Conservation (phyloP, 2,888 invertebrate species). For the Hyposoter dolosus region DNA sequence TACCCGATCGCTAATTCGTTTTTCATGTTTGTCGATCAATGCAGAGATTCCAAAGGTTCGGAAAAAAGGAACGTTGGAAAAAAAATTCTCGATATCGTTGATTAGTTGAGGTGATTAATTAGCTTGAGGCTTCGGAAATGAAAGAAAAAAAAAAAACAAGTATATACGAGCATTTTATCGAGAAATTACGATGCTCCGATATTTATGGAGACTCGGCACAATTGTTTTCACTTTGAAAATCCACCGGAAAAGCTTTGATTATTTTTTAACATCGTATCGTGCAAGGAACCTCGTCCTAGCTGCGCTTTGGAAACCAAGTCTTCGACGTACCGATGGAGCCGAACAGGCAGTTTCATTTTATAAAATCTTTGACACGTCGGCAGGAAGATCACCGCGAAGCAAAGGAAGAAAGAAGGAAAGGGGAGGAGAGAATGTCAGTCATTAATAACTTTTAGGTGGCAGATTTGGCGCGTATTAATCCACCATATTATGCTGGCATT, state of each 20-base stretch:
- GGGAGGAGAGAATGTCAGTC: constrained; percentile 74
- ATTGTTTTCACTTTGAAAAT: neutral
- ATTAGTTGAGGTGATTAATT: neutral
- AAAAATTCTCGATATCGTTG: neutral
- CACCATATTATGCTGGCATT: constrained; percentile 82
- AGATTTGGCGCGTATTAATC: constrained; percentile 85
- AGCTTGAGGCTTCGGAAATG: neutral
- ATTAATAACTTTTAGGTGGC: constrained; percentile 85
- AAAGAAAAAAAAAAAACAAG: neutral
- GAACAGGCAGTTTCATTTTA: constrained; percentile 73
- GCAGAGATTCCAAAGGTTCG: constrained; percentile 65
- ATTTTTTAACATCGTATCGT: constrained; percentile 5
- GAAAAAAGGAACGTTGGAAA: neutral
- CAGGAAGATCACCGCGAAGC: constrained; percentile 72
- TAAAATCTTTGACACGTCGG: constrained; percentile 84
- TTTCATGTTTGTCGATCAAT: constrained; percentile 66
- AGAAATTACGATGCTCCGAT: neutral
- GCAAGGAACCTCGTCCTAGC: constrained; percentile 11
- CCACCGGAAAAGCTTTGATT: neutral
- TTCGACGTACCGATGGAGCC: constrained; percentile 50
- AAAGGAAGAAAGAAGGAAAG: neutral
- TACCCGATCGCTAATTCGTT: constrained; percentile 66
- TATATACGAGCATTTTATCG: neutral
- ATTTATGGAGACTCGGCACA: neutral
- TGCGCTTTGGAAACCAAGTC: constrained; percentile 45